These are phyloP conservation scores for Tauraco erythrolophus DNA, from an alignment of 2,113 vertebrate genomes.

Conservation along the genomic window DNA sequence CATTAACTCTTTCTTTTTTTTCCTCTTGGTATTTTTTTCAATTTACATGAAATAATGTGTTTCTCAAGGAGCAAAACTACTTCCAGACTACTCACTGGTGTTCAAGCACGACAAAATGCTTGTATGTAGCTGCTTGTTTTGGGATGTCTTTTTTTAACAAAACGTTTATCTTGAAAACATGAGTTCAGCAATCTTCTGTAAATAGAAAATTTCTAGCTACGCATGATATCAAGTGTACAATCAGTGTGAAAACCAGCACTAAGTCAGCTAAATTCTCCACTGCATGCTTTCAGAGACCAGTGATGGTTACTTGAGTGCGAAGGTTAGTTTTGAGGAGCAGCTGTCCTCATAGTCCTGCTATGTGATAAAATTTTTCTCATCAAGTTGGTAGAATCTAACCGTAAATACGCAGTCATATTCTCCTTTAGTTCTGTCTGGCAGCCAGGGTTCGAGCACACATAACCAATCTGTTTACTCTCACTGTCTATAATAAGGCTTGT, in stretches of 20 bases:
- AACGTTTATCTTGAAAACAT: background rate
- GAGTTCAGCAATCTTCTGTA: background rate
- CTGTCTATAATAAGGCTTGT: background rate
- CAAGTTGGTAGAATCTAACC: background rate
- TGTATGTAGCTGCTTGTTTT: background rate
- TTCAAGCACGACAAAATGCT: background rate
- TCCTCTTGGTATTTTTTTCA: background rate
- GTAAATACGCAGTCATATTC: background rate
- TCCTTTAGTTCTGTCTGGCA: slow-evolving; percentile 3
- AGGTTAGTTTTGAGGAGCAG: background rate
- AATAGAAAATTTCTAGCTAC: background rate
- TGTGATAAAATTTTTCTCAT: background rate
- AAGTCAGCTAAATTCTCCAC: background rate
- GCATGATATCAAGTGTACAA: background rate
- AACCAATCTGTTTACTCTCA: background rate
- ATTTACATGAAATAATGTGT: background rate
- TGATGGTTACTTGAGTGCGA: background rate
- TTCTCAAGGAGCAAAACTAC: background rate
- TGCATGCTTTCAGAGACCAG: background rate
- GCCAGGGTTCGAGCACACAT: background rate
- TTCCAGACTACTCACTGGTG: background rate
- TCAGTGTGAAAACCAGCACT: background rate
- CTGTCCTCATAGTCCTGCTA: background rate
- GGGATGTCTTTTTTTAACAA: background rate
- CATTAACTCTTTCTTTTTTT: background rate